A percentile compares a stretch with the other conserved stretches of the same genome.
phyloP scores from a whole-genome alignment of 2,113 vertebrate species.

The Clupea harengus region DNA sequence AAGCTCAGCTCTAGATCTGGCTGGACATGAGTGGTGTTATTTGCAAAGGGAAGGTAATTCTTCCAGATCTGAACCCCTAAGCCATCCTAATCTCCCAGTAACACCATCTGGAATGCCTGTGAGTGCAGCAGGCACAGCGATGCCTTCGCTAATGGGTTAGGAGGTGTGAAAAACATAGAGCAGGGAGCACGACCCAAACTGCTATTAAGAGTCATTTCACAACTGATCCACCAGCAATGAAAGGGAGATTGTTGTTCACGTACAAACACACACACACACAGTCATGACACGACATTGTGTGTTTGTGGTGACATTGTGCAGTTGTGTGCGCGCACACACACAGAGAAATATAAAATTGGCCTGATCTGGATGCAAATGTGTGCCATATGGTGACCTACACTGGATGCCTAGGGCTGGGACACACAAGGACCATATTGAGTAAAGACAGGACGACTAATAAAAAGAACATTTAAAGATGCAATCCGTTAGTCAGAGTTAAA shows the following conservation, averaged over 20 bases:
- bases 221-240: background rate
- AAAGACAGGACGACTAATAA: constrained; percentile 63
- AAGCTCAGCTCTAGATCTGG: background rate
- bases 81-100: constrained; percentile 40
- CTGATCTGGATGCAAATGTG: background rate
- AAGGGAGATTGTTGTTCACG: constrained; percentile 14
- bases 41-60: constrained; percentile 37
- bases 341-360: background rate
- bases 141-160: constrained; percentile 43
- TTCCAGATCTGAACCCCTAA: constrained; percentile 43
- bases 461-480: background rate
- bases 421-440: constrained; percentile 68
- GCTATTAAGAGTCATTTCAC: background rate
- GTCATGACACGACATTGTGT: background rate
- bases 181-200: background rate
- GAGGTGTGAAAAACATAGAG: background rate
- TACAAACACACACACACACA: constrained; percentile 60
- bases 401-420: background rate
- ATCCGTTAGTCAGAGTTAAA: constrained; percentile 79
- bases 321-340: background rate
- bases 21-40: constrained; percentile 10
- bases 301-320: background rate
- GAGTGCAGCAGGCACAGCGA: constrained; percentile 66
- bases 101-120: constrained; percentile 55
- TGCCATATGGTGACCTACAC: background rate